Evolutionary conservation across 1,140 invertebrate species (phyloP).

Genomic region (Chlorops oryzae): DNA sequence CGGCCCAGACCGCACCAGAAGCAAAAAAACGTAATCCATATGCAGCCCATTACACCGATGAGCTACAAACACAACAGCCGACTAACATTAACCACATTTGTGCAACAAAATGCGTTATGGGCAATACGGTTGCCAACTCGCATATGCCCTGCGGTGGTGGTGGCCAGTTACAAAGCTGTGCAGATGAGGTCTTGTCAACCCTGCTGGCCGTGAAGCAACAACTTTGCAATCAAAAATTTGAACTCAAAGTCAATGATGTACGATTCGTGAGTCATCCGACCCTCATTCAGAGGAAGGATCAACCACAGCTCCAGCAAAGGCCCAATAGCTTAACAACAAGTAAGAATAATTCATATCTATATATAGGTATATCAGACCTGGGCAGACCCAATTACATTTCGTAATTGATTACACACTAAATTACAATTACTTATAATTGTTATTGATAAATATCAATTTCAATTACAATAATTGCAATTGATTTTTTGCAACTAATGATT

Average conservation of each 20-base stretch:
- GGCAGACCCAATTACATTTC: too few species aligned
- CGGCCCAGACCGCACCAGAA: conserved; percentile 53
- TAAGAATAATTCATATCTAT: conserved; percentile 60
- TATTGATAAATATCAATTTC: neutral
- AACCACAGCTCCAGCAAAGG: conserved; percentile 45
- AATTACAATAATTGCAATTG: neutral
- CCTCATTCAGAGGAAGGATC: conserved; percentile 59
- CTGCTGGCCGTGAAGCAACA: conserved; percentile 86
- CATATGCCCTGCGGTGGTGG: too few species aligned
- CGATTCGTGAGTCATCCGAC: conserved; percentile 91
- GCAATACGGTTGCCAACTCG: conserved; percentile 54
- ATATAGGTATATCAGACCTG: too few species aligned
- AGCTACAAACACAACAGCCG: conserved; percentile 60
- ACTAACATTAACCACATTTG: conserved; percentile 9
- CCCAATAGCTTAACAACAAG: neutral
- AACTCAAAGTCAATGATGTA: conserved; percentile 92
- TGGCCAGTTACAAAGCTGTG: conserved; percentile 68
- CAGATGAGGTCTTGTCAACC: conserved; percentile 81
- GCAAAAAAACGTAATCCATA: conserved; percentile 70
- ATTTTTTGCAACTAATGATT: neutral
- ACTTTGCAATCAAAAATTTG: conserved; percentile 84
- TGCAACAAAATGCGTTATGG: conserved; percentile 18
- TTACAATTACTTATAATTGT: too few species aligned
- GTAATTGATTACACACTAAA: too few species aligned
- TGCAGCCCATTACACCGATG: conserved; percentile 63